These are phyloP conservation scores for Rhagonycha fulva DNA, from an alignment of 2,888 invertebrate genomes.

Conservation along the genomic window DNA sequence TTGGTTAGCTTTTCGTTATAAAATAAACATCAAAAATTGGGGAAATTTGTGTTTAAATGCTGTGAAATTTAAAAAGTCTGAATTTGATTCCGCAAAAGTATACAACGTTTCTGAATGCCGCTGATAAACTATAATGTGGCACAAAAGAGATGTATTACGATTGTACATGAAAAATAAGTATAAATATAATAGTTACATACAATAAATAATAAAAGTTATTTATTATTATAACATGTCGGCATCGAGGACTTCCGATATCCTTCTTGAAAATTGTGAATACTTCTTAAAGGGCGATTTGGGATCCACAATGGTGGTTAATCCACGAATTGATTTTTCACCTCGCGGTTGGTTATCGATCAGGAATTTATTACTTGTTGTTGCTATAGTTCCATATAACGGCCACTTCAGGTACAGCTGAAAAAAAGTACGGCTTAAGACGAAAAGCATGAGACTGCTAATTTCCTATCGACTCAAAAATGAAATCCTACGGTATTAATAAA, in stretches of 20 bases:
- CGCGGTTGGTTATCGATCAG: slow-evolving; percentile 34
- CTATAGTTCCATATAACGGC: slow-evolving; percentile 42
- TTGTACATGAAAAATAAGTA: slow-evolving; percentile 16
- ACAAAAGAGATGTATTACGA: slow-evolving; percentile 19
- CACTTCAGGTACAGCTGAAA: slow-evolving; percentile 45
- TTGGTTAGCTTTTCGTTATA: too few species aligned
- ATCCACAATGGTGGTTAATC: slow-evolving; percentile 37
- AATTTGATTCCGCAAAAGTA: not conserved
- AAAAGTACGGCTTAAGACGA: not conserved
- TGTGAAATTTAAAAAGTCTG: not conserved
- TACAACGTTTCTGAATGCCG: not conserved
- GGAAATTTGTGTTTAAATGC: not conserved
- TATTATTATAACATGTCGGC: slow-evolving; percentile 16
- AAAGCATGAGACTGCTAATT: too few species aligned
- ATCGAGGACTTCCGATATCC: slow-evolving; percentile 39
- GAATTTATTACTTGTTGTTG: slow-evolving; percentile 41
- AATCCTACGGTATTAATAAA: too few species aligned
- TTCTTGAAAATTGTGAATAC: slow-evolving; percentile 41
- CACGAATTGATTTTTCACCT: slow-evolving; percentile 31
- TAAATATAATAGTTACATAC: slow-evolving; percentile 16
- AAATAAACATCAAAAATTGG: too few species aligned
- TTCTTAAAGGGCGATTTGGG: slow-evolving; percentile 42
- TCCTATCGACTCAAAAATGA: too few species aligned
- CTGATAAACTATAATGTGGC: slow-evolving; percentile 13
- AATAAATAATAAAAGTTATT: not conserved